These are phyloP conservation scores for Rousettus leschenaultii DNA, from an alignment of 2,113 vertebrate species.

Conservation along the genomic window DNA sequence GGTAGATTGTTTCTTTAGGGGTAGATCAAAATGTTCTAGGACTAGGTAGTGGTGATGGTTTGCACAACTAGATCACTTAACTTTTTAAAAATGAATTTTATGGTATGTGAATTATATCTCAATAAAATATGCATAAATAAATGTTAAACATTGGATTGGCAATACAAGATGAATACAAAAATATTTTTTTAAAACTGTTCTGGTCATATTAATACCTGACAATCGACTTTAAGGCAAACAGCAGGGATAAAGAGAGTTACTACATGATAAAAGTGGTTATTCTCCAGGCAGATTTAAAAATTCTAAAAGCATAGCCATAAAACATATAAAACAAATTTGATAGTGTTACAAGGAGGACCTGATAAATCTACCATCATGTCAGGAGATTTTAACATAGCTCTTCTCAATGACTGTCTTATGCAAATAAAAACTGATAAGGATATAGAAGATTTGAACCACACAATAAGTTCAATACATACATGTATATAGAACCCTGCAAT, in stretches of 20 bases:
- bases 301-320: neutral
- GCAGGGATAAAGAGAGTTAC: neutral
- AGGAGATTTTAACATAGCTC: neutral
- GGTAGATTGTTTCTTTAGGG: neutral
- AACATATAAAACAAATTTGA: neutral
- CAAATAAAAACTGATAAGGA: neutral
- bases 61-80: neutral
- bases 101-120: neutral
- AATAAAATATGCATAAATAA: neutral
- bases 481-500: neutral
- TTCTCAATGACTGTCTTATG: neutral
- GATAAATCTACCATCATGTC: neutral
- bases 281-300: neutral
- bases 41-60: neutral
- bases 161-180: neutral
- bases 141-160: neutral
- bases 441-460: neutral
- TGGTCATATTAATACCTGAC: neutral
- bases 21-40: neutral
- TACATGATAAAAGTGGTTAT: neutral
- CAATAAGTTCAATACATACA: neutral
- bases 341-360: neutral
- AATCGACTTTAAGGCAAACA: neutral
- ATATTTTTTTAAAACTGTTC: neutral
- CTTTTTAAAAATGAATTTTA: neutral